A percentile compares a stretch with the other conserved stretches of the same genome.
Conservation (phyloP, 2,113 vertebrate genomes). For the Aleadryas rufinucha region DNA sequence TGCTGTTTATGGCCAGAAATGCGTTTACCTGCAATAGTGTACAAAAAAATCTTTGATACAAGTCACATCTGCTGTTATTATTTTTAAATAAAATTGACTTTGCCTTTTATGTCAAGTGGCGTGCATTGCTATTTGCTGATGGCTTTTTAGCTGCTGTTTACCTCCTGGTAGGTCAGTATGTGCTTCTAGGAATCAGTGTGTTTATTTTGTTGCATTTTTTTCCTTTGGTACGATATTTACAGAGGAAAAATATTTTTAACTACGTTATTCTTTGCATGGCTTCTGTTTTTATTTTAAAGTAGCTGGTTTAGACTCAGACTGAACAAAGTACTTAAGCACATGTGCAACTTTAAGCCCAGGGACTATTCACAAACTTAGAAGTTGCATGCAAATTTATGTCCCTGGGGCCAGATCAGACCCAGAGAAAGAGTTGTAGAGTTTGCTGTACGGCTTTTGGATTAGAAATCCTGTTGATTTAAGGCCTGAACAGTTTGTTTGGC, state of each 20-base stretch:
- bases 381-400: constrained; percentile 50
- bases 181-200: neutral
- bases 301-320: neutral
- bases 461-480: constrained; percentile 43
- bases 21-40: neutral
- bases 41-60: neutral
- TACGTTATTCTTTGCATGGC: neutral
- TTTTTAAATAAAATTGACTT: neutral
- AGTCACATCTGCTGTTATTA: neutral
- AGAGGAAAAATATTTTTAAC: neutral
- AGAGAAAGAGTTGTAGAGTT: neutral
- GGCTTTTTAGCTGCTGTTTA: neutral
- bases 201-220: neutral
- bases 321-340: constrained; percentile 33
- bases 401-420: constrained; percentile 4
- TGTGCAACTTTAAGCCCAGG: constrained; percentile 9
- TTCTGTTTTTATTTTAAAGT: constrained; percentile 6
- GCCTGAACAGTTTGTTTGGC: neutral
- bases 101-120: neutral
- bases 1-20: neutral
- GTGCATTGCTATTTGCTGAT: neutral
- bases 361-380: neutral
- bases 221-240: neutral
- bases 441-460: neutral
- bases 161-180: neutral